Evolutionary conservation across 2,888 invertebrate genomes (phyloP).

Genomic region (Brenthis hecate): DNA sequence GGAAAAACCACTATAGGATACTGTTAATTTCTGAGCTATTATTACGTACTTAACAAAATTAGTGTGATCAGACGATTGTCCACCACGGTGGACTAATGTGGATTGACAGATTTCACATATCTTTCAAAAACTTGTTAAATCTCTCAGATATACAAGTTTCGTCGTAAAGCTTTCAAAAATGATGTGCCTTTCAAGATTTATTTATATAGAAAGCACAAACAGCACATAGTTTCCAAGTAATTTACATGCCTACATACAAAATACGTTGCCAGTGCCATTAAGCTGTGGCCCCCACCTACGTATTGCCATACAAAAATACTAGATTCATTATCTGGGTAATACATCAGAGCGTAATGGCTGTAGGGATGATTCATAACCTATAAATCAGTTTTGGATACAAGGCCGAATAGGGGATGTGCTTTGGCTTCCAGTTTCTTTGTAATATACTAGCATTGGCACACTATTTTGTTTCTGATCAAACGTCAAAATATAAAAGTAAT

Average conservation of each 20-base stretch:
- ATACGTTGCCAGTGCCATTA: constrained; percentile 1
- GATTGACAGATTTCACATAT: too few relatives aligned
- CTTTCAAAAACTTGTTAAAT: too few relatives aligned
- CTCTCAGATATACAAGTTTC: too few relatives aligned
- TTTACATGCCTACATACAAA: background rate
- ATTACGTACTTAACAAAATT: too few relatives aligned
- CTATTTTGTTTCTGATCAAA: constrained; percentile 4
- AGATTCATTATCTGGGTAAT: constrained; percentile 79
- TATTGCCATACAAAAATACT: constrained; percentile 80
- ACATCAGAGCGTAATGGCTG: constrained; percentile 69
- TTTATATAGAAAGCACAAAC: too few relatives aligned
- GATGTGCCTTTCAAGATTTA: too few relatives aligned
- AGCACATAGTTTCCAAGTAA: background rate
- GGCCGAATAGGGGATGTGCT: constrained; percentile 17
- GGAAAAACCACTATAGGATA: too few relatives aligned
- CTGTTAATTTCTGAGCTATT: too few relatives aligned
- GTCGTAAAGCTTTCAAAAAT: too few relatives aligned
- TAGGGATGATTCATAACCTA: constrained; percentile 79
- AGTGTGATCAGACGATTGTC: too few relatives aligned
- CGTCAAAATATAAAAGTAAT: background rate
- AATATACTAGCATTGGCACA: background rate
- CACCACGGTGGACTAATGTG: too few relatives aligned
- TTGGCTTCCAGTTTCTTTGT: constrained; percentile 44
- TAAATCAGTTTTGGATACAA: constrained; percentile 65
- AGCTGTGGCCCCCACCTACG: constrained; percentile 54